phyloP scores from a whole-genome alignment of 2,888 invertebrate genomes.

The Rutpela maculata region DNA sequence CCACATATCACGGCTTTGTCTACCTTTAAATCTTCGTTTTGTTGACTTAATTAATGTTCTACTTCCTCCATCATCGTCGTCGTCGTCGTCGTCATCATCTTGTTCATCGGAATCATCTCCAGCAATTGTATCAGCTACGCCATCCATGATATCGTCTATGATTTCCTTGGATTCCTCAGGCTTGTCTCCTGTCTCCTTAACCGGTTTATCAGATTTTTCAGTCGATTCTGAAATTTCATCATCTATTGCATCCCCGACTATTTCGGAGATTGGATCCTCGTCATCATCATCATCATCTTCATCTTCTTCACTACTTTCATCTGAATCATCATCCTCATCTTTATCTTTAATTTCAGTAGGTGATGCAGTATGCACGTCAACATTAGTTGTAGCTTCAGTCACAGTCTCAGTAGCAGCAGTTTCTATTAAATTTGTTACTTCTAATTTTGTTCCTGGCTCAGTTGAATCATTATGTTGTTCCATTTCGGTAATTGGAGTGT shows the following conservation, averaged over 20 bases:
- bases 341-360: slow-evolving; percentile 57
- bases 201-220: slow-evolving; percentile 49
- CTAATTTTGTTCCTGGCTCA: slow-evolving; percentile 46
- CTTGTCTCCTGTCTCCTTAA: slow-evolving; percentile 42
- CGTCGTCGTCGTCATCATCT: slow-evolving; percentile 59
- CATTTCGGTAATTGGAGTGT: slow-evolving; percentile 44
- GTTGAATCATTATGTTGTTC: slow-evolving; percentile 37
- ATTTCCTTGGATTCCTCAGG: slow-evolving; percentile 65
- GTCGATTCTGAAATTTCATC: slow-evolving; percentile 60
- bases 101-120: slow-evolving; percentile 68
- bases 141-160: slow-evolving; percentile 75
- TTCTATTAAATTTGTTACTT: slow-evolving; percentile 53
- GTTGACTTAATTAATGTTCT: slow-evolving; percentile 50
- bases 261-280: slow-evolving; percentile 66
- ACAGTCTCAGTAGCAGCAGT: slow-evolving; percentile 40
- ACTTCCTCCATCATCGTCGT: slow-evolving; percentile 60
- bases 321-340: slow-evolving; percentile 57
- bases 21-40: slow-evolving; percentile 69
- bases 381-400: slow-evolving; percentile 32
- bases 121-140: slow-evolving; percentile 74
- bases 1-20: slow-evolving; percentile 79
- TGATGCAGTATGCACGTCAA: slow-evolving; percentile 47
- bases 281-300: slow-evolving; percentile 57
- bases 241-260: slow-evolving; percentile 65
- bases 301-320: slow-evolving; percentile 53